Evolutionary conservation across 1,140 invertebrate species (phyloP), one percentile per base, ranked within the genome.

Genomic region (Achatina immaculata): DNA sequence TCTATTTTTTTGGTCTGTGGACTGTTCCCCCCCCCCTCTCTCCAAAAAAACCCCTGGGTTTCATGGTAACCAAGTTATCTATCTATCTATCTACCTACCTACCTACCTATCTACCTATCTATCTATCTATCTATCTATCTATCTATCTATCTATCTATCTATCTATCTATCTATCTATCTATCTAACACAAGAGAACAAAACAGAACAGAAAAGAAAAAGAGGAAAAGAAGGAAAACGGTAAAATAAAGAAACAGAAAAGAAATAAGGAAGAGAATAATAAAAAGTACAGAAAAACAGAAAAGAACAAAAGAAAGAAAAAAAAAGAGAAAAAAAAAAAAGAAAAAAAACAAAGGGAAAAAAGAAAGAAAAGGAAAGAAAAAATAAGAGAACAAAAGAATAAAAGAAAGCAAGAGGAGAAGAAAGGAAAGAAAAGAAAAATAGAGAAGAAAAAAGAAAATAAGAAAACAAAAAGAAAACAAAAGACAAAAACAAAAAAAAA

Each of bases 191-290:
- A n/a, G 11, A 51, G 48, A 51, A 51, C 48, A 24, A 51, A 38
- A 72, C 31, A 72, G 69, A 72, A 38, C 34, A 38, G 42, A 38
- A 72, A 34, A 72, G 69, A 72, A 38, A 72, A 16, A 72, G 38
- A 80, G 79, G 80, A 51, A 80, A 74, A 80, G 79, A 80, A 28
- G 81, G 78, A 73, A 62, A 80, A 31, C 81, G 65, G 62, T 36
- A 82, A 36, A 71, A 62, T 72, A 45, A 72, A 16, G 58, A 31
- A 38, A 48, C 36, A 24, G 40, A 36, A 34, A 42, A 45, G 28
- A 45, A 36, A 72, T 36, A 72, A 28, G 72, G 65, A 80, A 34
- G 72, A 42, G 72, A 31, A 72, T 42, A 80, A 42, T 45, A 16
- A 51, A 24, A 51, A 16, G 34, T 16, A 66, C 36, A 78, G 65